Evolutionary conservation across 2,888 invertebrate genomes (phyloP), one percentile per base, ranked within the genome.

Genomic region (Protodeltote pygarga): DNA sequence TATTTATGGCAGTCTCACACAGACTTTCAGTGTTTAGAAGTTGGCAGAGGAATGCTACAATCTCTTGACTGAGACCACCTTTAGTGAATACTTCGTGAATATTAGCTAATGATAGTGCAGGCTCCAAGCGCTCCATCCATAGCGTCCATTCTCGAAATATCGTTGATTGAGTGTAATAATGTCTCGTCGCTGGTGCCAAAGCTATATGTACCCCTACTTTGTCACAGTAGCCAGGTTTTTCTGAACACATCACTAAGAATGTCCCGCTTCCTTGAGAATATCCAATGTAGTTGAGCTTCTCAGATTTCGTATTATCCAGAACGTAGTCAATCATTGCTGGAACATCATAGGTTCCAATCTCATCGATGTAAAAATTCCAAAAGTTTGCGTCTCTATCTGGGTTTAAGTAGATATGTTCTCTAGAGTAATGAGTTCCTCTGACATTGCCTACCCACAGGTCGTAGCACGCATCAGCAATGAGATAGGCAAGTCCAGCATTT

Each of bases 221-320:
- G 0, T 90, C 77, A 78, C 95, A 95, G 60, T 95, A 95, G 10
- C 93, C 93, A 0, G 95, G 94, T 32, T 83, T 81, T 61, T 93
- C 92, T 0, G 94, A 94, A 34, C 93, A 93, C 94, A 95, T 94
- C 0, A 95, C 93, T 73, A 93, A 94, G 20, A 59, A 63, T 0
- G 57, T 34, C 80, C 75, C 9, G 55, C 32, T 35, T 90, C 86
- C 44, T 29, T 67, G 3, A 44, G 73, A 9, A 13, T 16, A 68
- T 0, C 67, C 67, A 2, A 68, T 41, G 17, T 68, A 87, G 27
- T 83, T 87, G 19, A 89, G 34, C 21, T 79, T 83, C 0, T 67
- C 50, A 1, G 58, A 50, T 1, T 65, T 61, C 0, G 88, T 85
- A 3, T 75, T 49, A 0, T 75, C 49, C 3, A 89, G 45, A 1